Base-by-base conservation (phyloP, 2,888 invertebrate species). In the Timema podura region DNA sequence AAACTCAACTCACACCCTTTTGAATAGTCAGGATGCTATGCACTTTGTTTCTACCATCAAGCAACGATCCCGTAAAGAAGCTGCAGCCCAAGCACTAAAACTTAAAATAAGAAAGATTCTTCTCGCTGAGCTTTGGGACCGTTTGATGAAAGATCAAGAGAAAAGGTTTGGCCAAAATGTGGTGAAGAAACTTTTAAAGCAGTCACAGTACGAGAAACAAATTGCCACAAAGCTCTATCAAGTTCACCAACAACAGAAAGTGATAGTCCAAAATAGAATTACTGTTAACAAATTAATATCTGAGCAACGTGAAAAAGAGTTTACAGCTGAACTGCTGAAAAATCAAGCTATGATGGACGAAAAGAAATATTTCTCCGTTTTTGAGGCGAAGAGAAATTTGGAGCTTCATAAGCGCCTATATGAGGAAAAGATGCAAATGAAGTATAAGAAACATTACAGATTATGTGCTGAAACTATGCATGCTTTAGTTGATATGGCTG, bases 161-260 rank as follows among this genome's bases (percentile, higher is more conserved):
- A 77, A 78, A 10, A 82, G 82, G 73, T 79, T 85, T 46, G 85
- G 87, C 73, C 79, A 80, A 61, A 80, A 83, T 13, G 79, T 89
- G 11, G 83, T 85, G 0, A 82, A 82, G 70, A 87, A 86, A 75
- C 83, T 88, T 6, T 79, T 88, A 78, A 86, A 86, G 76, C 83
- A 89, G 72, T 87, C 88, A 0, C 82, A 84, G 64, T 88, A 86
- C 78, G 90, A 90, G 76, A 89, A 88, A 77, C 86, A 87, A 79
- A 86, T 89, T 82, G 83, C 86, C 65, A 84, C 85, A 51, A 87
- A 88, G 80, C 80, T 89, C 71, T 85, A 85, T 79, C 87, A 88
- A 78, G 84, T 88, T 0, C 85, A 87, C 68, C 82, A 86, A 66
- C 85, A 88, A 75, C 85, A 85, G 51, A 82, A 85, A 57, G 82